Percentiles rank a stretch among this genome's conserved stretches.
Conservation (phyloP, 2,113 vertebrate genomes). For the Oncorhynchus keta region DNA sequence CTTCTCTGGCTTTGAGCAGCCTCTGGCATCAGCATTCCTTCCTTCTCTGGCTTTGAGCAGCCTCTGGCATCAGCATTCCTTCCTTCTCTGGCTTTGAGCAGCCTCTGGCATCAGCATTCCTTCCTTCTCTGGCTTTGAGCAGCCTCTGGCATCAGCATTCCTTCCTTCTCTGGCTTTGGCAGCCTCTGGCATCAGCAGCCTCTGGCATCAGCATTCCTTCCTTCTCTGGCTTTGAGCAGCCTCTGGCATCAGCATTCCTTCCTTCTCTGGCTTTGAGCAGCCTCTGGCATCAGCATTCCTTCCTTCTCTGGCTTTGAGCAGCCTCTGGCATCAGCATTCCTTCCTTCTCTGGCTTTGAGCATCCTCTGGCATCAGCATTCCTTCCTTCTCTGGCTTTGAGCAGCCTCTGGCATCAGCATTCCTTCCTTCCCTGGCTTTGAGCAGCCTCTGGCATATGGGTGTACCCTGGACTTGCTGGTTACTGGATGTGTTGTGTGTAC, state of each 20-base stretch:
- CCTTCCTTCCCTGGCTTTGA: too few species aligned
- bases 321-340: neutral
- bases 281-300: neutral
- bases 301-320: neutral
- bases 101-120: too few species aligned
- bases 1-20: neutral
- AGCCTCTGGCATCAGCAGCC: neutral
- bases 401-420: too few species aligned
- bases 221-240: neutral
- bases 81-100: too few species aligned
- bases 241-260: neutral
- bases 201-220: neutral
- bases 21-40: neutral
- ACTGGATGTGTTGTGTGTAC: conserved; percentile 19
- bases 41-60: neutral
- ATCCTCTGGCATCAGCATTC: too few species aligned
- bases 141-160: too few species aligned
- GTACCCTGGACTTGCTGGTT: neutral
- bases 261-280: neutral
- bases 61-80: too few species aligned
- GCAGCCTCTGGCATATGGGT: neutral
- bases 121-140: too few species aligned
- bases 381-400: too few species aligned
- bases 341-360: neutral
- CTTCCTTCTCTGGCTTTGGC: too few species aligned